These are phyloP conservation scores for Phoeniculus purpureus DNA, from an alignment of 2,797 vertebrate genomes.

Conservation along the genomic window DNA sequence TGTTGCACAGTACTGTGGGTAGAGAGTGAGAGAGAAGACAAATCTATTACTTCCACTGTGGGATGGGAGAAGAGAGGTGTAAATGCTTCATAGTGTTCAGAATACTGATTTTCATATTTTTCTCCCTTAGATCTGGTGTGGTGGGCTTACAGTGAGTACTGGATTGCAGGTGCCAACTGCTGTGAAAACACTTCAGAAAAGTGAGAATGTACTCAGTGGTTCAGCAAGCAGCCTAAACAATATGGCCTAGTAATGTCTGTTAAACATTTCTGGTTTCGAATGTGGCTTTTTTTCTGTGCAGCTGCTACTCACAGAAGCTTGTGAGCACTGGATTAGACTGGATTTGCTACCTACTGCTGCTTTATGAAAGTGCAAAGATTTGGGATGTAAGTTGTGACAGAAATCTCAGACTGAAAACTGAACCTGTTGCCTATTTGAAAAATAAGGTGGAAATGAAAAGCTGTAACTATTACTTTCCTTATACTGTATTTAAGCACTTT, in stretches of 20 bases:
- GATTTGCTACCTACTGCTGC: conserved; percentile 57
- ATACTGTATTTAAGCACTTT: conserved; percentile 60
- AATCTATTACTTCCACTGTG: neutral
- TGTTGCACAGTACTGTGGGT: neutral
- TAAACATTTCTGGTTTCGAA: neutral
- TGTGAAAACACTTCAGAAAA: conserved; percentile 86
- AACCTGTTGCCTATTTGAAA: conserved; percentile 20
- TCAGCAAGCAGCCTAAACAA: conserved; percentile 83
- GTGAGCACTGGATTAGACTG: conserved; percentile 46
- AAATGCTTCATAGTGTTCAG: neutral
- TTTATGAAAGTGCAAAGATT: conserved; percentile 45
- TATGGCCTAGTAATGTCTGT: conserved; percentile 71
- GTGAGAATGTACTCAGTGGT: conserved; percentile 81
- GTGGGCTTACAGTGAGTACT: conserved; percentile 85
- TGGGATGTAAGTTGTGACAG: conserved; percentile 16
- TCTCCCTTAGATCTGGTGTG: conserved; percentile 89
- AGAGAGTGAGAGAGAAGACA: neutral
- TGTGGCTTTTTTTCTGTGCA: conserved; percentile 23
- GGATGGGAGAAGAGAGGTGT: neutral
- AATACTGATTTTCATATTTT: neutral
- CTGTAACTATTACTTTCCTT: conserved; percentile 57
- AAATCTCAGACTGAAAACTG: conserved; percentile 17
- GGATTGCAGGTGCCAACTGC: conserved; percentile 92
- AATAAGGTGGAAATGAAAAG: conserved; percentile 4
- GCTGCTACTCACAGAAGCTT: conserved; percentile 61